These are phyloP conservation scores for Phrynocephalus forsythii DNA, from an alignment of 2,797 vertebrate species.

Conservation along the genomic window DNA sequence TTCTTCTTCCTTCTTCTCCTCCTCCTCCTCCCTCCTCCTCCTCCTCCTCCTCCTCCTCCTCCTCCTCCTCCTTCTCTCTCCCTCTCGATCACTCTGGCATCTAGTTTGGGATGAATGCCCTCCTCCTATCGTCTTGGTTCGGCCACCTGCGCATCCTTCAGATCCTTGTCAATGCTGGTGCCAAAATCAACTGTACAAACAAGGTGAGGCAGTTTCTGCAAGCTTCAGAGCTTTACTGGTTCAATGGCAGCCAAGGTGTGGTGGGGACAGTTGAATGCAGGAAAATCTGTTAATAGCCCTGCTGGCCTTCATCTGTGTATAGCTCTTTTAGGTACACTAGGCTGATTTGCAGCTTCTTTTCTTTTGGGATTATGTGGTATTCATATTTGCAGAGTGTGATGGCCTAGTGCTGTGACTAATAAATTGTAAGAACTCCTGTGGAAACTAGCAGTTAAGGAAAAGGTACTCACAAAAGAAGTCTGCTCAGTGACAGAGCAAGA, in stretches of 20 bases:
- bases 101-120: conserved; percentile 92
- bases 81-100: conserved; percentile 38
- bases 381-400: too few species aligned
- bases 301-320: too few species aligned
- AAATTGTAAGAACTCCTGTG: too few species aligned
- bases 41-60: neutral
- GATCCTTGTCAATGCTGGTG: conserved; percentile 87
- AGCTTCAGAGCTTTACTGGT: accelerated
- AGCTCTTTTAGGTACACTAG: too few species aligned
- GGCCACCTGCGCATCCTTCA: conserved; percentile 88
- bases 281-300: neutral
- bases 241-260: neutral
- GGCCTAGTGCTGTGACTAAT: too few species aligned
- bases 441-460: too few species aligned
- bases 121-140: conserved; percentile 92
- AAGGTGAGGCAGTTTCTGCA: conserved; percentile 78
- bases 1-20: neutral
- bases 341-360: too few species aligned
- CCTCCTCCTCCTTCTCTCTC: neutral
- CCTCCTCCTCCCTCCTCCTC: neutral
- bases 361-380: too few species aligned
- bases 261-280: too few species aligned
- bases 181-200: conserved; percentile 85
- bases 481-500: too few species aligned
- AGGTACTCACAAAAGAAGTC: too few species aligned